Conservation (phyloP, 2,113 vertebrate species). For the Rhodinocichla rosea region DNA sequence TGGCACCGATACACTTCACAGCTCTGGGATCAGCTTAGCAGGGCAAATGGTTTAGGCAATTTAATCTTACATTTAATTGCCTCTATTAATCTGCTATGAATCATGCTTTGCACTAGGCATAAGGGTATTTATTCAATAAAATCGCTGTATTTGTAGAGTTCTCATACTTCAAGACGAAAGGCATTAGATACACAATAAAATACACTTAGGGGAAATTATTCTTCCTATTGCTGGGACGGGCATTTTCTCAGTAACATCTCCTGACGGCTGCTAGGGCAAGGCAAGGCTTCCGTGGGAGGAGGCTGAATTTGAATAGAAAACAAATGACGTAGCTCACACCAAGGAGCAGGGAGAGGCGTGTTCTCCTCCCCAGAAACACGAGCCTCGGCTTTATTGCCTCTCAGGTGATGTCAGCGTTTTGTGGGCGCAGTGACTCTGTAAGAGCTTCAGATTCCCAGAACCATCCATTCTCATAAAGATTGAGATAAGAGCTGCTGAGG, state of each 20-base stretch:
- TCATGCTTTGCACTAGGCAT: not conserved
- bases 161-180: not conserved
- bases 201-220: slow-evolving; percentile 32
- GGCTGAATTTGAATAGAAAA: slow-evolving; percentile 56
- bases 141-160: slow-evolving; percentile 28
- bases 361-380: not conserved
- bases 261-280: not conserved
- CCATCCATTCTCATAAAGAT: not conserved
- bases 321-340: not conserved
- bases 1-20: not conserved
- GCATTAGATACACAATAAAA: slow-evolving; percentile 21
- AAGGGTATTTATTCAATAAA: slow-evolving; percentile 39
- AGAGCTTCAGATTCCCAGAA: slow-evolving; percentile 28
- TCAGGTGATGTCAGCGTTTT: slow-evolving; percentile 35
- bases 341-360: slow-evolving; percentile 13
- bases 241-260: slow-evolving; percentile 3
- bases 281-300: slow-evolving; percentile 36
- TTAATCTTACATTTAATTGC: slow-evolving; percentile 54
- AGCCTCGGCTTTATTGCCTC: not conserved
- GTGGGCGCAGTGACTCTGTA: slow-evolving; percentile 18
- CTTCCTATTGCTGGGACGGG: not conserved
- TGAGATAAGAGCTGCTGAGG: not conserved
- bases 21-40: not conserved
- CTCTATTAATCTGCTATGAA: slow-evolving; percentile 53
- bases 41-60: slow-evolving; percentile 30